Evolutionary conservation across 2,113 vertebrate species (phyloP).

Genomic region (Hystrix cristata): DNA sequence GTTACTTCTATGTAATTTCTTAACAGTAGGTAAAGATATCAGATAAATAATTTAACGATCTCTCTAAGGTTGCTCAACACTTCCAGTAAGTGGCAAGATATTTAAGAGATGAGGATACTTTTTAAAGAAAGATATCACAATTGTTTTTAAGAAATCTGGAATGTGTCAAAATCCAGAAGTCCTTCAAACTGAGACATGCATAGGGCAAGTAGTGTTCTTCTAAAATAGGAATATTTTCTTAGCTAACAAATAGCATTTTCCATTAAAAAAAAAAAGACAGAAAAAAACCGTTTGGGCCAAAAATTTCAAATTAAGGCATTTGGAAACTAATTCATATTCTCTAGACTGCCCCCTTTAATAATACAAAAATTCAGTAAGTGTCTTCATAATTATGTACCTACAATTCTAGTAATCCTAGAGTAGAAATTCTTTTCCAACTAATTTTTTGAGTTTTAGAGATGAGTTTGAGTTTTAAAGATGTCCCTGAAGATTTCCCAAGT

Average conservation of each 20-base stretch:
- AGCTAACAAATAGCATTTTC: not conserved
- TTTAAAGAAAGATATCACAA: conserved; percentile 28
- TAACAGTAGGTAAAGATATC: conserved; percentile 48
- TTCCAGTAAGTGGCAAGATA: conserved; percentile 65
- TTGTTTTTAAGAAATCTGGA: conserved; percentile 49
- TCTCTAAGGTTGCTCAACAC: conserved; percentile 41
- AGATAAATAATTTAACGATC: conserved; percentile 65
- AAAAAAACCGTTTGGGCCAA: not conserved
- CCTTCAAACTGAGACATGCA: not conserved
- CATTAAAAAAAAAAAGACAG: not conserved
- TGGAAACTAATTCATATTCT: conserved; percentile 44
- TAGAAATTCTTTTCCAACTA: conserved; percentile 33
- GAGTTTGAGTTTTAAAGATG: not conserved
- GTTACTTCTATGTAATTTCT: conserved; percentile 40
- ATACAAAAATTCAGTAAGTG: not conserved
- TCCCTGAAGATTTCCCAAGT: conserved; percentile 39
- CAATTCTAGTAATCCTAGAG: conserved; percentile 23
- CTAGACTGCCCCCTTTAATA: conserved; percentile 55
- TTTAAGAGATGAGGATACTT: conserved; percentile 52
- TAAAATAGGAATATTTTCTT: not conserved
- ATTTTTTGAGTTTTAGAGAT: conserved; percentile 48
- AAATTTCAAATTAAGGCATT: conserved; percentile 61
- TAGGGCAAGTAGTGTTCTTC: conserved; percentile 52
- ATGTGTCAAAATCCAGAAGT: conserved; percentile 16
- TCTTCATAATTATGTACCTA: conserved; percentile 28